Evolutionary conservation across 1,140 invertebrate genomes (phyloP), one percentile per base, ranked within the genome.

Genomic region (Acromyrmex heyeri): DNA sequence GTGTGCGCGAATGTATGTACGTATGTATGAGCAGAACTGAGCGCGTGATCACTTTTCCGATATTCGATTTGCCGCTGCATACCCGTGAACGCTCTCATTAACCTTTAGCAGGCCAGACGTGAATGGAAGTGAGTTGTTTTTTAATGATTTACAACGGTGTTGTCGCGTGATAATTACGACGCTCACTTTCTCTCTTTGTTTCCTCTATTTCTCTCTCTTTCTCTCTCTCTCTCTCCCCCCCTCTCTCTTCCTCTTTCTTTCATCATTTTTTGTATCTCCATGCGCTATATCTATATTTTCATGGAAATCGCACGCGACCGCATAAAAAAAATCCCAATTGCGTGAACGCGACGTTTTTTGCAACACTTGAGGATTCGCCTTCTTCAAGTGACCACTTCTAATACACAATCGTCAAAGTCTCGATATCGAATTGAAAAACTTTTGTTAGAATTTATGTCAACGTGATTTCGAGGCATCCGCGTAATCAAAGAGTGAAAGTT

Each of bases 11-110:
- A 38, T 27, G 59, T 70, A 72, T 34, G 34, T 73, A 73, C 53
- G 34, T 82, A 48, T 82, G 67, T 73, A 59, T 27, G 53, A 73
- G 24, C 77, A 44, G 61, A 69, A 69, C 48, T 14, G 77, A 55
- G 62, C 62, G 62, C 21, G 67, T 82, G 79, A 82, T 82, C 67
- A 73, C 79, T 82, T 73, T 82, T 82, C 79, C 79, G 67, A 82
- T 82, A 82, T 73, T 73, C 79, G 67, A 82, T 82, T 82, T 73
- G 67, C 55, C 38, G 79, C 69, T 27, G 55, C 48, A 38, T 38
- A 44, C 55, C 38, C 55, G 38, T 44, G 79, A 61, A 72, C 67
- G 59, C 44, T 83, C 79, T 83, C 79, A 83, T 83, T 83, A 83
- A 73, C 79, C 55, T 61, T 73, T 75, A 16, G 62, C 79, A 48